Evolutionary conservation across 2,888 invertebrate genomes (phyloP).

Genomic region (Apamea monoglypha): DNA sequence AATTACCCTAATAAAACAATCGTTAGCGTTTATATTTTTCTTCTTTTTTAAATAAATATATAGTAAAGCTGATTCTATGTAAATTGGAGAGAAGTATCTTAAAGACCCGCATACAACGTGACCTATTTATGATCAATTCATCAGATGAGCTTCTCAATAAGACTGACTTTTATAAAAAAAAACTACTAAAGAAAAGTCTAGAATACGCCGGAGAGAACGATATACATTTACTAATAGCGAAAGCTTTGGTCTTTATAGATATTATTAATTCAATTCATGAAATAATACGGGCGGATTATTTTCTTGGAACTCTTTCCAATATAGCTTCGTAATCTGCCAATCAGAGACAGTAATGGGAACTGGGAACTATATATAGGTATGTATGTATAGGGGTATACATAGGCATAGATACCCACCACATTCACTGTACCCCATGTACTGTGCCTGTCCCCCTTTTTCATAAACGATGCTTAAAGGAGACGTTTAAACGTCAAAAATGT

Average conservation of each 20-base stretch:
- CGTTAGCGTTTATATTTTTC: background rate
- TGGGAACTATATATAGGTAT: background rate
- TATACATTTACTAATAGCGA: slow-evolving; percentile 6
- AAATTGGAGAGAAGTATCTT: background rate
- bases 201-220: background rate
- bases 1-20: background rate
- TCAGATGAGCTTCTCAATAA: background rate
- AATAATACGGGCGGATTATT: slow-evolving; percentile 7
- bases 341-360: background rate
- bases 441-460: too few species aligned
- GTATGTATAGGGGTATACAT: slow-evolving; percentile 1
- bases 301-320: slow-evolving; percentile 6
- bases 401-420: background rate
- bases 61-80: background rate
- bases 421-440: background rate
- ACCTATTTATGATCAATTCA: background rate
- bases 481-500: too few species aligned
- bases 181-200: background rate
- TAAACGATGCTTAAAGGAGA: too few species aligned
- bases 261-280: background rate
- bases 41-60: background rate
- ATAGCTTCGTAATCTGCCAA: background rate
- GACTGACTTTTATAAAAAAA: background rate
- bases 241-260: slow-evolving; percentile 13
- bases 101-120: background rate